Base-by-base conservation (phyloP, 2,888 invertebrate genomes). In the Fabriciana adippe region DNA sequence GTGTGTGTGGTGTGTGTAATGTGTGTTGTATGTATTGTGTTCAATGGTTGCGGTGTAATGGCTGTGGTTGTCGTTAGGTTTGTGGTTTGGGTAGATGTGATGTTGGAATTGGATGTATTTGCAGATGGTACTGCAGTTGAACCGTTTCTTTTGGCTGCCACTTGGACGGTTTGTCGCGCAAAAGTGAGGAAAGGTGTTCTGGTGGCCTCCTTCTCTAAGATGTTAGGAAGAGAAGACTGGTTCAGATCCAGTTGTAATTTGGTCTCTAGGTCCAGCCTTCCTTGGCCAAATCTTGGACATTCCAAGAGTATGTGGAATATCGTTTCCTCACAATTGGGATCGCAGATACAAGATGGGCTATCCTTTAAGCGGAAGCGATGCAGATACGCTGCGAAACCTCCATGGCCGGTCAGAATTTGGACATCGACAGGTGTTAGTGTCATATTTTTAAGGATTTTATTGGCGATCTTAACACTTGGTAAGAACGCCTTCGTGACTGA, bases 381-480 rank as follows among this genome's bases (percentile, higher is more conserved):
- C 0, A 70, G 56, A 31, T 66, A 69, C 47, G 26, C 48, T 21
- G 59, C 64, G 14, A 70, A 56, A 4, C 67, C 69, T 3, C 66
- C 69, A 26, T 67, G 67, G 4, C 69, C 69, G 14, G 66, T 69
- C n/a, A 70, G 21, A 13, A 60, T 45, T 15, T 70, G 67, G 6
- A 21, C 45, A 6, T 48, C 16, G 55, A n/a, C 26, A 3, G 26
- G 59, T 60, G 59, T 60, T 50, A 50, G 50, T 41, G 41, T 18
- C 57, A 41, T 31, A 0, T 31, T 31, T 31, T 31, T 31, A 18
- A 31, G 4, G 3, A 31, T 31, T 6, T 31, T 31, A 6, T 31
- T 31, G 6, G 31, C 31, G 31, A 31, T 57, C 21, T 57, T 57
- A 4, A 57, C 16, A 6, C 16, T 18, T 18, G 16, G 56, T 3